These are phyloP conservation scores for Capromys pilorides DNA, from an alignment of 2,797 vertebrate genomes.

Conservation along the genomic window DNA sequence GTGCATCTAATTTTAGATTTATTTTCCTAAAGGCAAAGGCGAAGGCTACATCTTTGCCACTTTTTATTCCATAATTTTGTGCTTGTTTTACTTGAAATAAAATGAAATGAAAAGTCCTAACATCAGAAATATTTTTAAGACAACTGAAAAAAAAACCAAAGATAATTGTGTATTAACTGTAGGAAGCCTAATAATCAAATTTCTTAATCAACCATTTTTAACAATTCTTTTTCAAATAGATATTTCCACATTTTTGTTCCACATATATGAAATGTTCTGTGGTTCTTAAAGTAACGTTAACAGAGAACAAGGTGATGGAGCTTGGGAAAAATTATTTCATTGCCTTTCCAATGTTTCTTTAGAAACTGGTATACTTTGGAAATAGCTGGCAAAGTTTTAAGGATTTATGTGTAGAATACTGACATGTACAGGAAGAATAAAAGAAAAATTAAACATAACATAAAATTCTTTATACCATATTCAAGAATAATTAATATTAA, in stretches of 20 bases:
- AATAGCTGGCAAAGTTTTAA: neutral
- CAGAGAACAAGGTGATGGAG: neutral
- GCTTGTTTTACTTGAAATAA: constrained; percentile 35
- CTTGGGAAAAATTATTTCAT: neutral
- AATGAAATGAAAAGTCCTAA: neutral
- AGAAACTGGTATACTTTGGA: neutral
- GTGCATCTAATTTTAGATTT: neutral
- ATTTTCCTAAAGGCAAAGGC: neutral
- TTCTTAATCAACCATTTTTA: constrained; percentile 44
- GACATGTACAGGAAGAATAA: neutral
- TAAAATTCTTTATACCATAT: neutral
- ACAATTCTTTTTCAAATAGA: neutral
- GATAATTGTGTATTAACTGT: constrained; percentile 29
- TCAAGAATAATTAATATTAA: constrained; percentile 43
- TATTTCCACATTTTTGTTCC: neutral
- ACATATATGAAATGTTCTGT: constrained; percentile 26
- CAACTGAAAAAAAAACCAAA: neutral
- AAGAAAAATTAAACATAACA: neutral
- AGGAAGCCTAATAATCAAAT: neutral
- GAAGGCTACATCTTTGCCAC: neutral
- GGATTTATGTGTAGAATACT: neutral
- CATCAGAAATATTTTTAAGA: constrained; percentile 17
- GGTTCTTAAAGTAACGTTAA: neutral
- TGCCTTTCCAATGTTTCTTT: neutral
- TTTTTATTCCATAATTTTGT: neutral